Percentiles rank a stretch among this genome's conserved stretches.
phyloP scores from a whole-genome alignment of 2,113 vertebrate genomes.

The Aleadryas rufinucha region DNA sequence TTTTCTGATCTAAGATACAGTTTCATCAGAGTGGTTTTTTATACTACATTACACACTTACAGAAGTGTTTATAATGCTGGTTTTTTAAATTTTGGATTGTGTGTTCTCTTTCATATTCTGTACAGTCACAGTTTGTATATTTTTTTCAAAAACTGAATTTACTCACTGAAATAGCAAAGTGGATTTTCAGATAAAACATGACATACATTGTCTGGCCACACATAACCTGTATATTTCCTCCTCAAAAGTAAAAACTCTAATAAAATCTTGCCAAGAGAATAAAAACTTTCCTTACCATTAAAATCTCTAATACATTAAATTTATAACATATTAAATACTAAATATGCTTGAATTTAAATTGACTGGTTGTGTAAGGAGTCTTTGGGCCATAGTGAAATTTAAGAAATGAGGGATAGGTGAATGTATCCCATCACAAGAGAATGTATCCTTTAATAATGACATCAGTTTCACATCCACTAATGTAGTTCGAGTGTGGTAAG shows the following conservation, averaged over 20 bases:
- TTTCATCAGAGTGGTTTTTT: neutral
- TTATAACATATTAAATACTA: neutral
- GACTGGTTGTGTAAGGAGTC: neutral
- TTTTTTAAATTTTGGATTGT: neutral
- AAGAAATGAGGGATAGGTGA: neutral
- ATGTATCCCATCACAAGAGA: neutral
- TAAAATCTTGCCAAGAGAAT: neutral
- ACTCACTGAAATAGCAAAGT: neutral
- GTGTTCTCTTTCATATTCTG: neutral
- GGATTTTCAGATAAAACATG: neutral
- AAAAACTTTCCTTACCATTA: neutral
- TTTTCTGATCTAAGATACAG: neutral
- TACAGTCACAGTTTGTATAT: neutral
- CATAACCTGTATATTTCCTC: neutral
- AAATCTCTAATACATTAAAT: neutral
- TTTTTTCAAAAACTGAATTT: neutral
- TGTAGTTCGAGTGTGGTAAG: neutral
- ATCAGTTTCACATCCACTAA: conserved; percentile 13
- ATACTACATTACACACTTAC: neutral
- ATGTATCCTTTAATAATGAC: neutral
- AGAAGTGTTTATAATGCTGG: neutral
- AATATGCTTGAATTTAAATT: neutral
- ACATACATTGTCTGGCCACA: neutral
- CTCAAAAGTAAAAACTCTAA: neutral
- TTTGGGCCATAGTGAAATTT: neutral